Evolutionary conservation across 2,113 vertebrate species (phyloP).

Genomic region (Microcebus ravelobensis): DNA sequence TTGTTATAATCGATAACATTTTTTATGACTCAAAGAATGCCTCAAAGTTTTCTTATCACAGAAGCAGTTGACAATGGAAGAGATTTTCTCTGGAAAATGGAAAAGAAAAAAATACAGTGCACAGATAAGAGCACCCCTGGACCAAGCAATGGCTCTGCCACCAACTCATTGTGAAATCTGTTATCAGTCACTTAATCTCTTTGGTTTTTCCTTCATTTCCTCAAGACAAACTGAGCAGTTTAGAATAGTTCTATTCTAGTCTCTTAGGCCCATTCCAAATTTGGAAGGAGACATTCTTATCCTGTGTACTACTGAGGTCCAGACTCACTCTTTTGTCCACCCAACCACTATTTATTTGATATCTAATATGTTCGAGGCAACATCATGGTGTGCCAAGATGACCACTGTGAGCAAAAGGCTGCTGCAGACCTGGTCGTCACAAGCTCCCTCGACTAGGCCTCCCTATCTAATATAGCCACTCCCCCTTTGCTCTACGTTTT

Average conservation of each 20-base stretch:
- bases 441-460: not conserved
- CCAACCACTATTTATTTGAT: not conserved
- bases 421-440: not conserved
- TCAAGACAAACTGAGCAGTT: not conserved
- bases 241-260: not conserved
- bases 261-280: not conserved
- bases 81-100: not conserved
- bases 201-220: not conserved
- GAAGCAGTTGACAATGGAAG: not conserved
- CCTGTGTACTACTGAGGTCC: not conserved
- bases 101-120: not conserved
- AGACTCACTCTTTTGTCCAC: not conserved
- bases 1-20: not conserved
- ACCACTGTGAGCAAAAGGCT: no score
- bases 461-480: not conserved
- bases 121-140: not conserved
- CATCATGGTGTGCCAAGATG: not conserved
- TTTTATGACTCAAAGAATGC: not conserved
- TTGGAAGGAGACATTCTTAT: not conserved
- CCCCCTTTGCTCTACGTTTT: not conserved
- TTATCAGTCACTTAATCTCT: not conserved
- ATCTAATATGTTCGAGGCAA: rapidly evolving
- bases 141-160: not conserved
- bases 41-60: not conserved
- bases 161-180: not conserved